Evolutionary conservation across 1,140 invertebrate genomes (phyloP).

Genomic region (Diachasma alloeum): DNA sequence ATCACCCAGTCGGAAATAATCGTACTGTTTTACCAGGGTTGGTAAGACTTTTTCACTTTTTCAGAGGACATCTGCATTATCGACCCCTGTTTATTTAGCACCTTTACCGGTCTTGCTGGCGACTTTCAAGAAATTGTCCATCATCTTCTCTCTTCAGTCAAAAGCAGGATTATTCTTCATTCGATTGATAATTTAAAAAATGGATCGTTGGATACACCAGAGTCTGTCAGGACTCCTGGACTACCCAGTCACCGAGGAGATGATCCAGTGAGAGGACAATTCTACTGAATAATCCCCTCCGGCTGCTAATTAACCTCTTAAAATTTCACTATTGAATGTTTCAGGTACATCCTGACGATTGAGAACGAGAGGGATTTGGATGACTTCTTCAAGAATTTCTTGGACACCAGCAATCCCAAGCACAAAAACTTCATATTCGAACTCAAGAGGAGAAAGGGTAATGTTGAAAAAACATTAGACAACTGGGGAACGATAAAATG

Average conservation of each 20-base stretch:
- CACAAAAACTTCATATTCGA: constrained; percentile 74
- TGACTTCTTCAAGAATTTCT: constrained; percentile 73
- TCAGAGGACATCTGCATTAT: too few species aligned
- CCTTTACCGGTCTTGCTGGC: too few species aligned
- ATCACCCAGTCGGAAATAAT: too few species aligned
- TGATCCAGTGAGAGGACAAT: constrained; percentile 67
- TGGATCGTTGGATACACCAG: constrained; percentile 69
- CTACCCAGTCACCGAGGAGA: constrained; percentile 72
- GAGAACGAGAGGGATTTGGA: constrained; percentile 74
- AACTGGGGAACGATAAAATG: too few species aligned
- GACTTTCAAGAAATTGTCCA: too few species aligned
- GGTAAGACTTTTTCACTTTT: too few species aligned
- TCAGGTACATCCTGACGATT: constrained; percentile 71
- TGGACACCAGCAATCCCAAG: constrained; percentile 70
- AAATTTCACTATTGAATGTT: constrained; percentile 29
- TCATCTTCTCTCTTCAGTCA: too few species aligned
- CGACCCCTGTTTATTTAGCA: too few species aligned
- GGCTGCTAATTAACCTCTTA: neutral
- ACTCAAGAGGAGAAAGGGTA: constrained; percentile 68
- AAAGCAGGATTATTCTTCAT: too few species aligned
- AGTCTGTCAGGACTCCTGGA: constrained; percentile 69
- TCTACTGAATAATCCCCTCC: neutral
- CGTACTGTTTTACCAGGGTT: too few species aligned
- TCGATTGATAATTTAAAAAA: too few species aligned
- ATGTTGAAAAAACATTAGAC: constrained; percentile 19